Percentiles rank a stretch among this genome's conserved stretches.
Conservation (phyloP, 2,797 vertebrate species). For the Channallabes apus region DNA sequence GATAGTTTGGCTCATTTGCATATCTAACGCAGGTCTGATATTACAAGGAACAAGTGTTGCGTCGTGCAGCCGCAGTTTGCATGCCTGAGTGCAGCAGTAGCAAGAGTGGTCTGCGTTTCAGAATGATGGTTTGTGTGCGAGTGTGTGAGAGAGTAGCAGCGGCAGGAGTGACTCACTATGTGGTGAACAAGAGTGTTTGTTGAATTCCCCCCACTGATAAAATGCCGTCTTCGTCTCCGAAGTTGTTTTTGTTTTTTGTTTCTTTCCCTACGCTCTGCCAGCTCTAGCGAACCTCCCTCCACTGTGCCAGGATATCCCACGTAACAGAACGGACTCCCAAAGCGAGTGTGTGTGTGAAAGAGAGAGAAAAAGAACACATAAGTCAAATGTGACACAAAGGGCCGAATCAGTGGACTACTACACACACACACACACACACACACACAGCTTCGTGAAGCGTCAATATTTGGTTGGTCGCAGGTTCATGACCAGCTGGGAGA, state of each 20-base stretch:
- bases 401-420: not conserved
- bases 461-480: conserved; percentile 10
- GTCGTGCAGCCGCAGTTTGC: not conserved
- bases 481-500: not conserved
- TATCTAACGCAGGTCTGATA: not conserved
- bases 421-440: not conserved
- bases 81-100: conserved; percentile 9
- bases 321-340: not conserved
- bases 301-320: not conserved
- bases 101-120: conserved; percentile 15
- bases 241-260: not conserved
- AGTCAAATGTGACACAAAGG: not conserved
- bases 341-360: not conserved
- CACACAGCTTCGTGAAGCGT: not conserved
- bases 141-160: conserved; percentile 11
- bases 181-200: conserved; percentile 24
- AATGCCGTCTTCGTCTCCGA: conserved; percentile 5
- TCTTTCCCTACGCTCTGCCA: not conserved
- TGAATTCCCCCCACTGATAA: conserved; percentile 21
- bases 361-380: not conserved
- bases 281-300: not conserved
- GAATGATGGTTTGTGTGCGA: conserved; percentile 29
- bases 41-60: not conserved
- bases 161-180: conserved; percentile 38
- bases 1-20: not conserved